Percentiles rank a stretch among this genome's conserved stretches.
Evolutionary conservation across 1,140 invertebrate species (phyloP).

Genomic region (Megalopta genalis): DNA sequence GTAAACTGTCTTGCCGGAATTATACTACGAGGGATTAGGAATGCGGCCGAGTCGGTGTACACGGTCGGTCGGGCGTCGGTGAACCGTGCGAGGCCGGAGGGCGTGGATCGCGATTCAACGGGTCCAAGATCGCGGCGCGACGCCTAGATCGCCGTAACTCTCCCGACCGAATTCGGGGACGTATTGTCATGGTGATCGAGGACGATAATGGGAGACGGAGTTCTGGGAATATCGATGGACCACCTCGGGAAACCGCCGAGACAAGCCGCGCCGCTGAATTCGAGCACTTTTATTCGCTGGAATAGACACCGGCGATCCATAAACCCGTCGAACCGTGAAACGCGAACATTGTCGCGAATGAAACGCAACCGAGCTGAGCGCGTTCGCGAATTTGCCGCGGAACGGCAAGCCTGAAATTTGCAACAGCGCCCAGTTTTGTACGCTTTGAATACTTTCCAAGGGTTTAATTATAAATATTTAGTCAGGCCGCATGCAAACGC

Average conservation of each 20-base stretch:
- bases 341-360: too few relatives aligned
- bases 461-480: background rate
- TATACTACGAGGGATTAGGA: conserved; percentile 54
- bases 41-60: conserved; percentile 25
- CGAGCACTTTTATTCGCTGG: background rate
- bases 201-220: conserved; percentile 34
- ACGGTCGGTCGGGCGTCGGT: background rate
- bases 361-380: too few relatives aligned
- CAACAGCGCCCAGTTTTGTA: background rate
- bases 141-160: conserved; percentile 34
- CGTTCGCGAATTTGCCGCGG: too few relatives aligned
- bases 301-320: too few relatives aligned
- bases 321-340: too few relatives aligned
- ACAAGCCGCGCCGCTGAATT: background rate
- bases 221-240: conserved; percentile 33
- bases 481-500: background rate
- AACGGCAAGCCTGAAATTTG: background rate
- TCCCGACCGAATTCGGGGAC: conserved; percentile 38
- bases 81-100: conserved; percentile 7
- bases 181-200: conserved; percentile 57
- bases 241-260: background rate
- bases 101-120: background rate
- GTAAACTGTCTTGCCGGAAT: conserved; percentile 44
- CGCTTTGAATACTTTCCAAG: background rate
- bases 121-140: conserved; percentile 9